Evolutionary conservation across 2,113 vertebrate species (phyloP).

Genomic region (Ctenodactylus gundi): DNA sequence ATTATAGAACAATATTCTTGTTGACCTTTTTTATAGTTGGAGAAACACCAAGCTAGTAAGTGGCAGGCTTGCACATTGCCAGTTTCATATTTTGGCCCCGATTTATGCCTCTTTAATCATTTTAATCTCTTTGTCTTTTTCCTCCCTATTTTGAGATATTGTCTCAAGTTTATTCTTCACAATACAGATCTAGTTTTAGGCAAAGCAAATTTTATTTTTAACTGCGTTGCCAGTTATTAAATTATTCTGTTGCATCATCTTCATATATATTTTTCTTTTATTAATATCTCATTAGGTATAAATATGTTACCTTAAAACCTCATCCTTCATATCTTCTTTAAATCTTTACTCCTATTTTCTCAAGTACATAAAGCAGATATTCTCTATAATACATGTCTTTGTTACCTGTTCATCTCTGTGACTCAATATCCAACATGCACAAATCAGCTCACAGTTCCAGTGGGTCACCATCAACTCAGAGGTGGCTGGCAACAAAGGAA

Average conservation of each 20-base stretch:
- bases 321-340: background rate
- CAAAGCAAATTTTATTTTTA: background rate
- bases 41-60: background rate
- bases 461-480: too few relatives aligned
- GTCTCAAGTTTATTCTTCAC: background rate
- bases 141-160: background rate
- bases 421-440: too few relatives aligned
- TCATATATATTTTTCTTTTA: background rate
- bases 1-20: background rate
- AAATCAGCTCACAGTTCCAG: too few relatives aligned
- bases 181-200: constrained; percentile 16
- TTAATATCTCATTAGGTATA: background rate
- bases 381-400: background rate
- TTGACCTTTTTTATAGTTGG: background rate
- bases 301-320: background rate
- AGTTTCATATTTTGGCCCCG: background rate
- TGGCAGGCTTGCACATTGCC: background rate
- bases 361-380: background rate
- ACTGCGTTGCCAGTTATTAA: background rate
- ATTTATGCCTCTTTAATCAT: background rate
- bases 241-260: background rate
- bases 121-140: background rate
- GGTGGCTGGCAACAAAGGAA: too few relatives aligned
- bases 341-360: background rate
- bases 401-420: too few relatives aligned